These are phyloP conservation scores for Dolichotis patagonum DNA, from an alignment of 2,113 vertebrate species.

Conservation along the genomic window DNA sequence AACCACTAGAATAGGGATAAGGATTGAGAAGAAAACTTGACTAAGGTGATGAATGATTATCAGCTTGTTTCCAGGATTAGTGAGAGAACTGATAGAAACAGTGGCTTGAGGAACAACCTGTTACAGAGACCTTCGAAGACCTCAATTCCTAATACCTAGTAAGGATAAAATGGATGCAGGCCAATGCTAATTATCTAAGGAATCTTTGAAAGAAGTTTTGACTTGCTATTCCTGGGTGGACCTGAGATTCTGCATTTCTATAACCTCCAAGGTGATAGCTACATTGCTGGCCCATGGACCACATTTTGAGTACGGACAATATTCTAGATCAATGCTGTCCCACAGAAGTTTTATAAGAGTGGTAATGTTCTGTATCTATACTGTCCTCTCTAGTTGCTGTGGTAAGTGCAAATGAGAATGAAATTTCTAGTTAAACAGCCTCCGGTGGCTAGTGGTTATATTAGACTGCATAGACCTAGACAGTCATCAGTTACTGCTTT, in stretches of 20 bases:
- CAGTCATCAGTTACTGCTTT: background rate
- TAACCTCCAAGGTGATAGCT: background rate
- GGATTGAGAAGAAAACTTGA: background rate
- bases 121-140: background rate
- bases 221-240: background rate
- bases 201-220: background rate
- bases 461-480: background rate
- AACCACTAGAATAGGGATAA: background rate
- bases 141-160: background rate
- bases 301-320: background rate
- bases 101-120: background rate
- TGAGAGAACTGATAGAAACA: background rate
- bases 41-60: background rate
- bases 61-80: background rate
- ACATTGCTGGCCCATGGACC: background rate
- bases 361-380: background rate
- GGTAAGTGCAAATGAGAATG: background rate
- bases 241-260: conserved; percentile 6
- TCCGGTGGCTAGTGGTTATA: background rate
- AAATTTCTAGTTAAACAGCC: background rate
- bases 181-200: background rate
- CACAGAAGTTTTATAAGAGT: background rate
- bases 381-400: background rate
- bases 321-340: background rate
- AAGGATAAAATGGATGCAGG: background rate